Percentiles rank a stretch among this genome's conserved stretches.
Conservation (phyloP, 2,113 vertebrate genomes). For the Eretmodus cyanostictus region DNA sequence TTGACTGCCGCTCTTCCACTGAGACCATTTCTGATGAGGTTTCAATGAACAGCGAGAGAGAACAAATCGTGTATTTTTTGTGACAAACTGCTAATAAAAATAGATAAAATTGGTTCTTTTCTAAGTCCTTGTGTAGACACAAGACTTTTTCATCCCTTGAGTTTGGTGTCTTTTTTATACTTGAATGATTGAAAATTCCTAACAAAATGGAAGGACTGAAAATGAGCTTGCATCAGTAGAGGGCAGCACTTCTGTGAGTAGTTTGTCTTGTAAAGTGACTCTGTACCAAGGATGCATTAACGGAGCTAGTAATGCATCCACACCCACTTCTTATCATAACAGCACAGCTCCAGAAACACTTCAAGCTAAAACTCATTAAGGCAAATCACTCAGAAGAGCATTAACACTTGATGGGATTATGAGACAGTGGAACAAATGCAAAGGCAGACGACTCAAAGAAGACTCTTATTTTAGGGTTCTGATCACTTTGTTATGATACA, state of each 20-base stretch:
- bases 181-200: background rate
- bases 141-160: background rate
- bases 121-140: background rate
- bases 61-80: background rate
- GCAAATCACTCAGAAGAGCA: background rate
- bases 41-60: rapidly evolving
- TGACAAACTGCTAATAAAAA: background rate
- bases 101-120: background rate
- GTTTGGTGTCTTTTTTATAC: background rate
- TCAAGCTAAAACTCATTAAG: background rate
- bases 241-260: background rate
- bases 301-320: background rate
- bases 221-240: background rate
- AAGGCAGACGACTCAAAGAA: background rate
- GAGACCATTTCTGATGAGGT: background rate
- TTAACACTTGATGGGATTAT: background rate
- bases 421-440: background rate
- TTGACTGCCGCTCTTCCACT: background rate
- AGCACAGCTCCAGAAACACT: background rate
- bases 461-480: background rate
- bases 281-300: background rate
- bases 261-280: background rate
- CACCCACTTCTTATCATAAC: background rate
- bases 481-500: background rate
- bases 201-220: background rate